Conservation (phyloP, 2,797 vertebrate species). For the Loriculus beryllinus region DNA sequence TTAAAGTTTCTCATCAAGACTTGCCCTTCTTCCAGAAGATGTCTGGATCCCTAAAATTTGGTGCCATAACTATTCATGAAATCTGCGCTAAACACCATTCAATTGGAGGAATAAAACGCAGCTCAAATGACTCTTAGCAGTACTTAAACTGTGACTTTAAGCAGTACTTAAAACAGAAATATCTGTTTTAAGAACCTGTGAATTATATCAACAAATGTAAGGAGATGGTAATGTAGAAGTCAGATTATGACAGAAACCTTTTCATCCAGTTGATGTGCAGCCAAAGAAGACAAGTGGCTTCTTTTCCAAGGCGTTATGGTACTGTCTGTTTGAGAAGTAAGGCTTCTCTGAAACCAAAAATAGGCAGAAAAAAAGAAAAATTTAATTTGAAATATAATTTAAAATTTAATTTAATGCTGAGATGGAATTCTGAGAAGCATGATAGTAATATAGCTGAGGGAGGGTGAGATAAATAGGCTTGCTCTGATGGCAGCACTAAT, state of each 20-base stretch:
- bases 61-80: neutral
- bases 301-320: neutral
- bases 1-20: neutral
- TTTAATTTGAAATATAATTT: constrained; percentile 17
- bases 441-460: neutral
- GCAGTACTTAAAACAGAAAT: neutral
- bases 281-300: neutral
- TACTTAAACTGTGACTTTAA: neutral
- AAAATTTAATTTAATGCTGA: constrained; percentile 22
- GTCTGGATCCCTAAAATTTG: neutral
- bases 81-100: neutral
- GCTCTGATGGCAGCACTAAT: neutral
- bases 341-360: neutral
- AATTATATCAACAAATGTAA: neutral
- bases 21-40: neutral
- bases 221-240: neutral
- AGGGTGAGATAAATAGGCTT: constrained; percentile 32
- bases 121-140: neutral
- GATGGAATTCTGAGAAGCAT: constrained; percentile 15
- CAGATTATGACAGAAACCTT: neutral
- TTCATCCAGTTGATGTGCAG: neutral
- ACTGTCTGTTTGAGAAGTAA: neutral
- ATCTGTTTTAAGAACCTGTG: neutral
- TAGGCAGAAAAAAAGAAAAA: neutral
- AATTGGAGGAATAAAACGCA: neutral